Evolutionary conservation across 2,797 vertebrate species (phyloP), one percentile per base, ranked within the genome.

Genomic region (Myotis vivesi): DNA sequence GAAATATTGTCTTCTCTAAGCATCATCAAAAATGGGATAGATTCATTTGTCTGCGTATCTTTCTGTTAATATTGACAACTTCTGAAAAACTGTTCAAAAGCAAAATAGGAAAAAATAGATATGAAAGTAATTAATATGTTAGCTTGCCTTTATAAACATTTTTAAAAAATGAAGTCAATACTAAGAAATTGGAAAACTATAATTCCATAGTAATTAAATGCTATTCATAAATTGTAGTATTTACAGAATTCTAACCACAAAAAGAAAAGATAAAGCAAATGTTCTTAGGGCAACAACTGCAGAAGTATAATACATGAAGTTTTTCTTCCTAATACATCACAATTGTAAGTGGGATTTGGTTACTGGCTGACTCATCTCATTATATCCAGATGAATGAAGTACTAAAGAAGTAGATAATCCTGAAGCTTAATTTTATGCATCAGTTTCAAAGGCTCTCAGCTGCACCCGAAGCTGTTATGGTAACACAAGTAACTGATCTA

Each of bases 381-480:
- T 95, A 92, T 87, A 77, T 93, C 46, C 96, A 94, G 84, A 93
- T 92, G 95, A 94, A 79, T 90, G 73, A 93, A 94, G 20, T 30
- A 33, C n/a, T 62, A 79, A 89, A 92, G 88, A 75, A 92, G 69
- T 44, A 71, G 72, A 73, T 95, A 95, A 95, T 96, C 93, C 92
- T 33, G 20, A 90, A 83, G 94, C 62, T 96, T 95, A 96, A 79
- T 79, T 92, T 83, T 76, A 57, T 82, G 76, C 41, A n/a, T 89
- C 87, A 53, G n/a, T 69, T 95, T 93, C 75, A 77, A 91, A 89
- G 66, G 85, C 77, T 94, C 66, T 92, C 83, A 38, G 25, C 86
- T 92, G 33, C 57, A 41, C 19, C 69, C 76, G 85, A 88, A 75
- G 55, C 84, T 82, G 25, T 77, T 66, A 41, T 13, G 20, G 82